Evolutionary conservation across 2,113 vertebrate genomes (phyloP).

Genomic region (Arenaria interpres): DNA sequence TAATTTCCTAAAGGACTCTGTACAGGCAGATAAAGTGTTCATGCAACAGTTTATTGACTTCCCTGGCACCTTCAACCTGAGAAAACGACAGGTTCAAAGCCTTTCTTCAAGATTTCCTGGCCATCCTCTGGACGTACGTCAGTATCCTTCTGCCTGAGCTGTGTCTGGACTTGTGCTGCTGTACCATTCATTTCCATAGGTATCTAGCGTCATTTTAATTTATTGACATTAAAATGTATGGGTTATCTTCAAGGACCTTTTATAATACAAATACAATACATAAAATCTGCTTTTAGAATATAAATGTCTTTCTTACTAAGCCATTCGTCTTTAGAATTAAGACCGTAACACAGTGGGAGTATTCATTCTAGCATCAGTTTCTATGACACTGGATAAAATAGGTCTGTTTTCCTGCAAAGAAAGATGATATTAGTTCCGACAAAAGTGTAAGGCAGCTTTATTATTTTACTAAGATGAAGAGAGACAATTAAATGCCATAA

Average conservation of each 20-base stretch:
- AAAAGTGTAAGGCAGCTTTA: neutral
- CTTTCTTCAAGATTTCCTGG: neutral
- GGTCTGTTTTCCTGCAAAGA: slow-evolving; percentile 28
- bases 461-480: neutral
- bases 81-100: neutral
- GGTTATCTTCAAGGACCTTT: neutral
- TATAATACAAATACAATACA: neutral
- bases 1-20: neutral
- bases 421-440: neutral
- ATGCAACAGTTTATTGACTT: neutral
- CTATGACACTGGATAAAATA: slow-evolving; percentile 34
- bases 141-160: neutral
- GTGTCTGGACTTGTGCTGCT: neutral
- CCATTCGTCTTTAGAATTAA: slow-evolving; percentile 1
- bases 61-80: neutral
- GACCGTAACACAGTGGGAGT: too few species aligned
- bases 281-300: neutral
- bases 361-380: slow-evolving; percentile 16
- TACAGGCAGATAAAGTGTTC: neutral
- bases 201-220: neutral
- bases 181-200: neutral
- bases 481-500: neutral
- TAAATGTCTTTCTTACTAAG: neutral
- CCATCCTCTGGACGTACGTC: neutral
- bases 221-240: neutral